These are phyloP conservation scores for Microcebus jonahi DNA, from an alignment of 2,113 vertebrate species.

Conservation along the genomic window DNA sequence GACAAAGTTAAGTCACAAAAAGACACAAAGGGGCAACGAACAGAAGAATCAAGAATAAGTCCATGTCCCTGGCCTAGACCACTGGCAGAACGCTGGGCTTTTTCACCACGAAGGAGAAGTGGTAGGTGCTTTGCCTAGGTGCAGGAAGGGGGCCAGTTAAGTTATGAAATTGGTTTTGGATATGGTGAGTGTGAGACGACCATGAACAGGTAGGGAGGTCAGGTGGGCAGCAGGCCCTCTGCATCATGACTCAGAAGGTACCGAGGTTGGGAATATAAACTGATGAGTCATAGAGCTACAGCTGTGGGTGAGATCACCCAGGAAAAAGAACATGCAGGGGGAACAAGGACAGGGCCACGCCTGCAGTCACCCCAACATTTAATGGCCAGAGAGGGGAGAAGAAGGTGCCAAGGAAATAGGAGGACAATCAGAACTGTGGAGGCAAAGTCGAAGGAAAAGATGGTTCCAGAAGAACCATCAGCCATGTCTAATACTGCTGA, in stretches of 20 bases:
- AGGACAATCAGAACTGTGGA: background rate
- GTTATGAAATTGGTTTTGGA: background rate
- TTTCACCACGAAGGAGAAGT: background rate
- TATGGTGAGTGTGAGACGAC: background rate
- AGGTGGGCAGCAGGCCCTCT: background rate
- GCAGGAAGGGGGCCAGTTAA: background rate
- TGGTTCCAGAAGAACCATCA: background rate
- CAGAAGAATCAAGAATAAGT: background rate
- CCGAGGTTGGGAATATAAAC: background rate
- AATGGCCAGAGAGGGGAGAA: background rate
- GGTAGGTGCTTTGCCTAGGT: background rate
- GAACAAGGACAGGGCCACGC: background rate
- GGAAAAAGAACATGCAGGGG: background rate
- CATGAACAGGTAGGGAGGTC: background rate
- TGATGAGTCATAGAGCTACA: background rate
- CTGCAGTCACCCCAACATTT: background rate
- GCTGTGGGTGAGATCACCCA: background rate
- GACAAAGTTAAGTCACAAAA: background rate
- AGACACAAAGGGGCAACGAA: background rate
- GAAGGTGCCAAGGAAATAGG: background rate
- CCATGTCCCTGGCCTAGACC: background rate
- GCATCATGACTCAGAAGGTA: background rate
- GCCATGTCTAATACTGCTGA: background rate
- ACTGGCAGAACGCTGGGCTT: background rate
- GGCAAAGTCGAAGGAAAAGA: background rate